These are phyloP conservation scores for Mesorhabditis sp. DNA, from an alignment of 2,888 invertebrate species.

Conservation along the genomic window DNA sequence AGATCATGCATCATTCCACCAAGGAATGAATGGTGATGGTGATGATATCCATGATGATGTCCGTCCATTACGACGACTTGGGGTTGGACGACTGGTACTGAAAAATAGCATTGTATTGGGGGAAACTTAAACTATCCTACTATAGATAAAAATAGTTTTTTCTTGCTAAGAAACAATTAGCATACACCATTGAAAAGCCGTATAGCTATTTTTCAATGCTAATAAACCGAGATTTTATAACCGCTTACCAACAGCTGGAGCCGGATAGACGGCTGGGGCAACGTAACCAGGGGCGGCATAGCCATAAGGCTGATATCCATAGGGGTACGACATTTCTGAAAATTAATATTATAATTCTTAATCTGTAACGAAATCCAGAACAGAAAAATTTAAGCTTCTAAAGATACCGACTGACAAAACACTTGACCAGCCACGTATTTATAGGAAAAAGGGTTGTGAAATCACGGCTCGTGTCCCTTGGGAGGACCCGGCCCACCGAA, in stretches of 20 bases:
- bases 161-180: background rate
- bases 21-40: conserved; percentile 4
- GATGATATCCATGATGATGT: background rate
- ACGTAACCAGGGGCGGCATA: background rate
- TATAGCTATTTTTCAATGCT: too few relatives aligned
- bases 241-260: background rate
- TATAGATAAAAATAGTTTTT: background rate
- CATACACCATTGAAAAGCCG: background rate
- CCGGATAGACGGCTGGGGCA: background rate
- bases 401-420: too few relatives aligned
- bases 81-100: background rate
- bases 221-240: too few relatives aligned
- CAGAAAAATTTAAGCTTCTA: background rate
- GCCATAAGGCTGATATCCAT: background rate
- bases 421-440: too few relatives aligned
- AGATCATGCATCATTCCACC: background rate
- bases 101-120: background rate
- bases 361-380: too few relatives aligned
- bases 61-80: background rate
- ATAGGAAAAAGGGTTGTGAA: too few relatives aligned
- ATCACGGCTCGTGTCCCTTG: too few relatives aligned
- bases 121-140: background rate
- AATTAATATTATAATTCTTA: background rate
- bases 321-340: conserved; percentile 4
- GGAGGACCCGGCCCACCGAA: too few relatives aligned